These are phyloP conservation scores for Reticulitermes speratus DNA, from an alignment of 1,140 invertebrate species.

Conservation along the genomic window DNA sequence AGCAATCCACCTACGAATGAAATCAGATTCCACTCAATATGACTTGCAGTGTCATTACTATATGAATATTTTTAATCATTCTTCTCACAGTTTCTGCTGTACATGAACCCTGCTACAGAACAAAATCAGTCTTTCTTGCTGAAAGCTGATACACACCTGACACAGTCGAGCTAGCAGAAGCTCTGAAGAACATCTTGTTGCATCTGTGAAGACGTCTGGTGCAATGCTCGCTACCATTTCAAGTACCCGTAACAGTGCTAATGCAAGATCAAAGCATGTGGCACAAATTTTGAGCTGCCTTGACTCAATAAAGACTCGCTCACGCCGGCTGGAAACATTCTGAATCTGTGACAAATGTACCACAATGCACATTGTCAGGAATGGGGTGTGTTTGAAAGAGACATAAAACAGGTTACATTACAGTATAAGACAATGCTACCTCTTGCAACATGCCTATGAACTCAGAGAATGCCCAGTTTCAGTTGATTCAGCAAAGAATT, in stretches of 20 bases:
- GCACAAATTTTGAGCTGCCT: constrained; percentile 80
- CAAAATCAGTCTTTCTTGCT: too few species aligned
- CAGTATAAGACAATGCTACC: constrained; percentile 51
- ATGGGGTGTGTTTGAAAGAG: not conserved
- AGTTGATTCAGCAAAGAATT: constrained; percentile 80
- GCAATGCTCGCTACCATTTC: constrained; percentile 75
- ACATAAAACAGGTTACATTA: not conserved
- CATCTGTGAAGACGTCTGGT: constrained; percentile 62
- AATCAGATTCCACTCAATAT: too few species aligned
- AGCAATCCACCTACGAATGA: too few species aligned
- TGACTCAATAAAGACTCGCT: constrained; percentile 64
- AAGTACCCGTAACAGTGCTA: constrained; percentile 69
- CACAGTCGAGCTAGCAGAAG: constrained; percentile 64
- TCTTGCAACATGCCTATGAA: constrained; percentile 85
- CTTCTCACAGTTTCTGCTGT: too few species aligned
- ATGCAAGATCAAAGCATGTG: constrained; percentile 75
- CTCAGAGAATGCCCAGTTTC: constrained; percentile 89
- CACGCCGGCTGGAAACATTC: constrained; percentile 50
- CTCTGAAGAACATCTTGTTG: constrained; percentile 58
- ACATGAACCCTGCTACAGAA: too few species aligned
- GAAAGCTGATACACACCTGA: constrained; percentile 51
- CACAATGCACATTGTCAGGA: not conserved
- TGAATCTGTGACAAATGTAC: constrained; percentile 55
- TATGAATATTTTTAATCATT: too few species aligned
- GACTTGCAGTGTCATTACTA: too few species aligned